Evolutionary conservation across 2,888 invertebrate genomes (phyloP).

Genomic region (Apotomis turbidana): DNA sequence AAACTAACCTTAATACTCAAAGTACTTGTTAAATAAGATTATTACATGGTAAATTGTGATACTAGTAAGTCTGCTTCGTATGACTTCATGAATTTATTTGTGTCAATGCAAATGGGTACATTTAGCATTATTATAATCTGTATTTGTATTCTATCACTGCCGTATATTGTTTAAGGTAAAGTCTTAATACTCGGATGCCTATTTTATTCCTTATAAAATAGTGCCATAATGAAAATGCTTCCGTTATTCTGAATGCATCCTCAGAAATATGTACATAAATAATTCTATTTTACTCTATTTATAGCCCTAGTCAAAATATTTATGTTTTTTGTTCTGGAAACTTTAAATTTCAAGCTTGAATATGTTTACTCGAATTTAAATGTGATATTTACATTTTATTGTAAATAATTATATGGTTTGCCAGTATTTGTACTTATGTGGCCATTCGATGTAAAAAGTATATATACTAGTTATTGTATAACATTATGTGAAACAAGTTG

Average conservation of each 20-base stretch:
- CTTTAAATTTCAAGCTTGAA: slow-evolving; percentile 25
- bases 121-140: slow-evolving; percentile 45
- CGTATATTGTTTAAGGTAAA: slow-evolving; percentile 49
- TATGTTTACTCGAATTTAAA: slow-evolving; percentile 59
- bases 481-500: slow-evolving; percentile 23
- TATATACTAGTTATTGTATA: slow-evolving; percentile 41
- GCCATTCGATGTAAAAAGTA: slow-evolving; percentile 67
- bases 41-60: slow-evolving; percentile 61
- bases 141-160: slow-evolving; percentile 43
- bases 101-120: slow-evolving; percentile 53
- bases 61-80: slow-evolving; percentile 46
- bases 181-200: slow-evolving; percentile 68
- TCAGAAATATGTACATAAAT: slow-evolving; percentile 52
- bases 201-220: slow-evolving; percentile 75
- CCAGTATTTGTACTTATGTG: slow-evolving; percentile 65
- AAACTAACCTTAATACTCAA: slow-evolving; percentile 43
- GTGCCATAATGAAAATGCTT: slow-evolving; percentile 68
- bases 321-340: slow-evolving; percentile 32
- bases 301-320: slow-evolving; percentile 43
- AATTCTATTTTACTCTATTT: slow-evolving; percentile 43
- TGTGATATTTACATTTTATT: slow-evolving; percentile 72
- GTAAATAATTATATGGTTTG: slow-evolving; percentile 66
- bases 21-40: slow-evolving; percentile 51
- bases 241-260: slow-evolving; percentile 53
- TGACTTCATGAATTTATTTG: slow-evolving; percentile 21